Base-by-base conservation (phyloP, 2,797 vertebrate genomes). In the Clarias pachynema region DNA sequence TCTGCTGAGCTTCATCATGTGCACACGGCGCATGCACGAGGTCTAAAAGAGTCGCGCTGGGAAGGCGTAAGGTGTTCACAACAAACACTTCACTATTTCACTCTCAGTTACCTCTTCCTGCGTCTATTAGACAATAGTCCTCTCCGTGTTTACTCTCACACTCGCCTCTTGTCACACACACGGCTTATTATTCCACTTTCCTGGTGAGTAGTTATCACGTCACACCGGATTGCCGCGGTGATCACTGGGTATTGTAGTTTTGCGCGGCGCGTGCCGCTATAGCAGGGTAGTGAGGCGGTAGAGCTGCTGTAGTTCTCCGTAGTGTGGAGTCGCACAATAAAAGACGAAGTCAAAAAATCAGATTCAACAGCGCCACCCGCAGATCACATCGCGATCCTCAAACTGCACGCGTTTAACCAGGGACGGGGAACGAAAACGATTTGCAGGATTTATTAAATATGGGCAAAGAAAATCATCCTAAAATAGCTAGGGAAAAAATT, bases 301-400 rank as follows among this genome's bases (percentile, higher is more conserved):
- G 40, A 5, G 26, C 16, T 24, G 75, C 60, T 88, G 88, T 86
- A 87, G 86, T 87, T 80, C 83, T 31, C 16, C 7, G 22, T 5
- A 16, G 20, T 29, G 26, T 24, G 20, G 72, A 85, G 88, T 83
- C 86, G 89, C 89, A 87, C 80, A 87, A 65, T 74, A 82, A 86
- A 81, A 84, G n/a, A 86, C 89, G 83, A 75, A 68, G 80, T 79
- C 60, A 65, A 49, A 79, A 65, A 81, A 68, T 18, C 66, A 79
- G 62, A 65, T 86, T 81, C 84, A 88, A 86, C 68, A 89, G 87
- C 89, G 89, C 86, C 87, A 89, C 84, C 89, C 62, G 86, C 79
- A 87, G 87, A 20, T 18, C 60, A 40, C 57, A 24, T 1, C 1
- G 15, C 2, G 7, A 20, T 12, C 2, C 40, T 66, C 26, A 68